Evolutionary conservation across 1,140 invertebrate genomes (phyloP).

Genomic region (Drosophila kanapiae): DNA sequence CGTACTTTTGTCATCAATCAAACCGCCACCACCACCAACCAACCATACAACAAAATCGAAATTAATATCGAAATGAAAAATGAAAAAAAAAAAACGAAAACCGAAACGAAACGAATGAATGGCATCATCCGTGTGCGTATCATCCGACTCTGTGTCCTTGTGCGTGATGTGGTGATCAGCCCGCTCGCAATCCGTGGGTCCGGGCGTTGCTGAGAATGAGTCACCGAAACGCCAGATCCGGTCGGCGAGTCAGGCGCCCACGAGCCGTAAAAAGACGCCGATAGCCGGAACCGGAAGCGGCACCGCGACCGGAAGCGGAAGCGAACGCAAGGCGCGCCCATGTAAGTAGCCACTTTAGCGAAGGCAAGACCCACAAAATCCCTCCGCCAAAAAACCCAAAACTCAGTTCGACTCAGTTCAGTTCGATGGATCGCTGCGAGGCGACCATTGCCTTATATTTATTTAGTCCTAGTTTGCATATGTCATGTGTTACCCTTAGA

Average conservation of each 20-base stretch:
- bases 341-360: slow-evolving; percentile 86
- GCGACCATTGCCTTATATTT: slow-evolving; percentile 48
- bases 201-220: slow-evolving; percentile 86
- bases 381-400: slow-evolving; percentile 17
- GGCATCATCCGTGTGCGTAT: slow-evolving; percentile 43
- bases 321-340: slow-evolving; percentile 87
- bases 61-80: slow-evolving; percentile 47
- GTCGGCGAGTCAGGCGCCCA: slow-evolving; percentile 87
- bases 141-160: slow-evolving; percentile 6
- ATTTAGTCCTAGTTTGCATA: slow-evolving; percentile 77
- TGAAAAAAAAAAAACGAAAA: slow-evolving; percentile 31
- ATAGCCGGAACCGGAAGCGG: slow-evolving; percentile 50
- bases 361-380: slow-evolving; percentile 36
- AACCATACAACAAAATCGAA: slow-evolving; percentile 56
- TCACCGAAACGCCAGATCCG: slow-evolving; percentile 91
- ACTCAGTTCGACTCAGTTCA: slow-evolving; percentile 34
- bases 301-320: slow-evolving; percentile 66
- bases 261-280: slow-evolving; percentile 84
- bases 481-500: slow-evolving; percentile 41
- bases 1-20: slow-evolving; percentile 76
- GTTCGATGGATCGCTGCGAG: slow-evolving; percentile 44
- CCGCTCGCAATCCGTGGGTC: slow-evolving; percentile 90
- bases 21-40: slow-evolving; percentile 63
- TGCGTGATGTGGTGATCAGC: slow-evolving; percentile 81
- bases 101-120: slow-evolving; percentile 34